Base-by-base conservation (phyloP, 2,797 vertebrate genomes). In the Apogon hyalosoma region DNA sequence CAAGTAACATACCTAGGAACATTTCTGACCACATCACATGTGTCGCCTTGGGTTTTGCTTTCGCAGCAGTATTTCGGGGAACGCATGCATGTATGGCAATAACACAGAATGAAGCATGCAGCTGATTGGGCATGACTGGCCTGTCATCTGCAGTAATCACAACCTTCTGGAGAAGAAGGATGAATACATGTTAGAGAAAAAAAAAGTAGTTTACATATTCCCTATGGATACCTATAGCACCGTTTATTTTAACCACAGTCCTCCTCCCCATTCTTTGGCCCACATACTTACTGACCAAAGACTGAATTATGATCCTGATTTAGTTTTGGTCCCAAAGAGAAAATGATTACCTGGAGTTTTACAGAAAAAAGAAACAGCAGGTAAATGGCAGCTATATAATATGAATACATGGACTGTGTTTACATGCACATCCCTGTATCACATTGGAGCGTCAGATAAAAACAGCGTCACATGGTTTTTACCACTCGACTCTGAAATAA, bases 121-220 rank as follows among this genome's bases (percentile, higher is more conserved):
- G 69, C 63, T 69, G 77, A 81, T 75, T 51, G 70, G 46, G 24
- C 64, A 49, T 55, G 74, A 66, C 73, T 33, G 68, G 73, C 49
- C 62, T 65, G 70, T 75, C 72, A 45, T 70, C 51, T 68, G 46
- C 2, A 2, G 51, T 72, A 74, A 87, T 75, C 70, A 66, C 61
- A 84, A 73, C 62, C 75, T 58, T 28, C 59, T 82, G 75, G 50
- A 14, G 11, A 1, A 36, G 50, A 57, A 33, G 18, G 21, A 41
- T 28, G 39, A 42, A 70, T 48, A 19, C 4, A 31, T 8, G 21
- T 38, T 2, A 40, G 14, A 39, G n/a, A 73, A 55, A 2, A n/a
- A 73, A 55, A 2, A 54, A 7, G 18, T 10, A n/a, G 15, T 53
- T 75, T 48, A 51, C 63, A 65, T 55, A 68, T 62, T 40, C 43